Base-by-base conservation (phyloP, 2,113 vertebrate genomes). In the Cephalophus harveyi region DNA sequence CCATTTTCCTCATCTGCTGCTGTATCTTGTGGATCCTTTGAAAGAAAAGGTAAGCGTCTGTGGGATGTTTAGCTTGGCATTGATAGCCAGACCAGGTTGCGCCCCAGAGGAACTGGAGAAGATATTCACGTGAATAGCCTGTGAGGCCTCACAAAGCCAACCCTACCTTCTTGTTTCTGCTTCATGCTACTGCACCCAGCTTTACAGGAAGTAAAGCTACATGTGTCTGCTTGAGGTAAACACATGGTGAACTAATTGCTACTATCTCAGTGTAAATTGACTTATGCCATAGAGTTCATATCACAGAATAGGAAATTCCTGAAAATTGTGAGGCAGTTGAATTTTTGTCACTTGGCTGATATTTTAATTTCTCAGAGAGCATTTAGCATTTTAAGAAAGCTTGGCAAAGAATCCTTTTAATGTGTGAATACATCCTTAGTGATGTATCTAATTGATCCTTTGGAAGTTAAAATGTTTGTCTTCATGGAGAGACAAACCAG, bases 291-390 rank as follows among this genome's bases (percentile, higher is more conserved):
- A 52, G 8, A 36, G 33, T 82, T 74, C 76, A 82, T 55, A 15
- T 33, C 48, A 89, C 23, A 50, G 48, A 87, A 55, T 5, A 84
- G 25, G 27, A 46, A 28, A 30, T 48, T 55, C 55, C 82, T 74
- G 19, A 84, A 79, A 92, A 95, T 10, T 55, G 7, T 28, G 40
- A 79, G 40, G 36, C 46, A 43, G 6, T 91, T 82, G 55, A 82
- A 40, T 89, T 48, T 85, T 60, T 83, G n/a, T 93, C 30, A 52
- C 15, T 89, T 89, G 55, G 54, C 67, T 93, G 57, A 36, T 91
- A 88, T 81, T 95, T 95, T 87, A 40, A 95, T 88, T 96, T 84
- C 30, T 59, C 64, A 67, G 43, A 86, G 8, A 83, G 67, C 92
- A 55, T 88, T 90, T 76, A 60, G 27, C 86, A 50, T 57, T 91